A percentile compares a stretch with the other conserved stretches of the same genome.
Evolutionary conservation across 2,113 vertebrate genomes (phyloP).

Genomic region (Etheostoma cragini): DNA sequence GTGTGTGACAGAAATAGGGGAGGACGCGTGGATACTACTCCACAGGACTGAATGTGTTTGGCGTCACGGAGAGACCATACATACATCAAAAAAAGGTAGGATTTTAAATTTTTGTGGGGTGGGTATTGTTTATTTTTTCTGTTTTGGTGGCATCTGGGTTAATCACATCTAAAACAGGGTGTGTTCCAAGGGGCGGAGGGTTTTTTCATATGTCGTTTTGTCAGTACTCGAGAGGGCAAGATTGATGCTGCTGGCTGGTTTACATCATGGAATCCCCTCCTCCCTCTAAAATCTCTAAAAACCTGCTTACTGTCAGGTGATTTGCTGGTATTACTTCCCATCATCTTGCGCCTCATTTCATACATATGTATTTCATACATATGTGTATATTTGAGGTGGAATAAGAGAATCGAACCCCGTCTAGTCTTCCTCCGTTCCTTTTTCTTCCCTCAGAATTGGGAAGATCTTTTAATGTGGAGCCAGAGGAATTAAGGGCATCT

Average conservation of each 20-base stretch:
- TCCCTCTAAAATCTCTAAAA: constrained; percentile 48
- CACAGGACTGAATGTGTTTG: constrained; percentile 64
- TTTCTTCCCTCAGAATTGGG: constrained; percentile 28
- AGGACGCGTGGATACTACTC: constrained; percentile 66
- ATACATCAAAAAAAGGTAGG: constrained; percentile 46
- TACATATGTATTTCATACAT: not conserved
- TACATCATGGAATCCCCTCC: constrained; percentile 73
- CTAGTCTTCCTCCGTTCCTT: constrained; percentile 10
- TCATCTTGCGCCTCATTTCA: constrained; percentile 6
- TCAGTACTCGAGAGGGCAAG: constrained; percentile 39
- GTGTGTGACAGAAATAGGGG: constrained; percentile 51
- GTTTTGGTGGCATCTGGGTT: constrained; percentile 36
- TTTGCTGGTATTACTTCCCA: constrained; percentile 3
- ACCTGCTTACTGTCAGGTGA: constrained; percentile 40
- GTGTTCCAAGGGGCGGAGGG: constrained; percentile 52
- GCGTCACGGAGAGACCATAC: constrained; percentile 36
- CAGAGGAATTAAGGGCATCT: constrained; percentile 70
- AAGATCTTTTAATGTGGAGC: constrained; percentile 57
- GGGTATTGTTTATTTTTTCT: not conserved
- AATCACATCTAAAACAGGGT: constrained; percentile 60
- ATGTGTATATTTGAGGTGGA: constrained; percentile 5
- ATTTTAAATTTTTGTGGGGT: not conserved
- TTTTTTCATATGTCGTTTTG: constrained; percentile 52
- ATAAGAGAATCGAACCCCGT: constrained; percentile 35
- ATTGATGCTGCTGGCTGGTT: constrained; percentile 59